Evolutionary conservation across 30 jellyfish, hydroid and myxozoan genomes (phyloP).

Genomic region (Aurelia aurita complex sp. Pacific): DNA sequence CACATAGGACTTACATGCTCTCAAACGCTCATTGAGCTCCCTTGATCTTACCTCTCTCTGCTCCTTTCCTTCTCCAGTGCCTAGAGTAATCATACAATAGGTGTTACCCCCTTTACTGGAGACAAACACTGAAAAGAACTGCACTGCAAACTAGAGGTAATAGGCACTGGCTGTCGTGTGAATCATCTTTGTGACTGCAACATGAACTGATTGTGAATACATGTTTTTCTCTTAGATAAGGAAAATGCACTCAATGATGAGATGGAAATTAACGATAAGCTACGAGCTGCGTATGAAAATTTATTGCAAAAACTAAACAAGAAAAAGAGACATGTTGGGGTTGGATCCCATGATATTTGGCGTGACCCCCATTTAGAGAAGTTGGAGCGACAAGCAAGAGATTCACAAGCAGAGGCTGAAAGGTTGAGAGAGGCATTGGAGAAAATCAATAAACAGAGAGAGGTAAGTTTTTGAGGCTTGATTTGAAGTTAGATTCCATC

Average conservation of each 20-base stretch:
- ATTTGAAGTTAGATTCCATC: too few species aligned
- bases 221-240: background rate
- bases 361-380: slow-evolving; percentile 42
- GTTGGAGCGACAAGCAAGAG: background rate
- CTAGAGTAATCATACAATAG: too few species aligned
- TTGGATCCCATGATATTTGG: slow-evolving; percentile 64
- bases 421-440: slow-evolving; percentile 35
- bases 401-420: slow-evolving; percentile 25
- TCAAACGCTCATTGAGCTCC: too few species aligned
- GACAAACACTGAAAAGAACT: too few species aligned
- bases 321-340: slow-evolving; percentile 64
- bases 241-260: slow-evolving; percentile 49
- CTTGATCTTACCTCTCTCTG: too few species aligned
- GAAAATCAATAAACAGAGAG: slow-evolving; percentile 36
- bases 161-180: too few species aligned
- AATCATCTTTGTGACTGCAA: too few species aligned
- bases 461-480: slow-evolving; percentile 5
- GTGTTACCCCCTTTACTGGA: too few species aligned
- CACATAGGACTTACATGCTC: too few species aligned
- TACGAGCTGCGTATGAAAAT: slow-evolving; percentile 27
- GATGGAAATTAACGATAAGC: slow-evolving; percentile 34
- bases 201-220: too few species aligned
- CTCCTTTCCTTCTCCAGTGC: too few species aligned
- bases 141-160: too few species aligned
- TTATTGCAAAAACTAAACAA: slow-evolving; percentile 43